These are phyloP conservation scores for Drosophila kohkoa DNA, from an alignment of 1,140 invertebrate genomes.

Conservation along the genomic window DNA sequence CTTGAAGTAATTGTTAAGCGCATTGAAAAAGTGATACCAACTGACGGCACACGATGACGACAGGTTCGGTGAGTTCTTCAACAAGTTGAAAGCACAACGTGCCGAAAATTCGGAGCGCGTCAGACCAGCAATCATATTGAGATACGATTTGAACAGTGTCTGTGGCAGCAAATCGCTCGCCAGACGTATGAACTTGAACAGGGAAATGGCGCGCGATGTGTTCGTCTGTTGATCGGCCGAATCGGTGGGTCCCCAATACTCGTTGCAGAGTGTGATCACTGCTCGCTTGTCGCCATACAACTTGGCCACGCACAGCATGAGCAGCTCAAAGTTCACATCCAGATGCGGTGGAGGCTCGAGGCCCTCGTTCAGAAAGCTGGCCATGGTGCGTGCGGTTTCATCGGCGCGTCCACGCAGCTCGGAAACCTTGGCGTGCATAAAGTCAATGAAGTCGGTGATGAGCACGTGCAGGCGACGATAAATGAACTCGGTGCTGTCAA, in stretches of 20 bases:
- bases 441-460: conserved; percentile 96
- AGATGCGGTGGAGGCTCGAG: conserved; percentile 91
- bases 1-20: conserved; percentile 91
- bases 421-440: conserved; percentile 94
- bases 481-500: conserved; percentile 88
- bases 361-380: conserved; percentile 93
- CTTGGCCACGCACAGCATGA: conserved; percentile 91
- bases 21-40: conserved; percentile 96
- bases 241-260: conserved; percentile 93
- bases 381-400: conserved; percentile 93
- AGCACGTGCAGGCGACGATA: conserved; percentile 93
- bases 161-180: conserved; percentile 95
- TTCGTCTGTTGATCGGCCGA: conserved; percentile 32
- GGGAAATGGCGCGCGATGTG: conserved; percentile 89
- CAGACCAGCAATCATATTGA: conserved; percentile 94
- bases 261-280: conserved; percentile 89
- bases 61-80: conserved; percentile 88
- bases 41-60: conserved; percentile 87
- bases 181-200: conserved; percentile 96
- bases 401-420: conserved; percentile 94
- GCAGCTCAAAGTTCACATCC: conserved; percentile 93
- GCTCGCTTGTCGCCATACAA: conserved; percentile 92
- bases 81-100: conserved; percentile 93
- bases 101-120: conserved; percentile 90
- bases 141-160: conserved; percentile 93